Evolutionary conservation across 2,888 invertebrate species (phyloP), one percentile per base, ranked within the genome.

Genomic region (Spodoptera exigua): DNA sequence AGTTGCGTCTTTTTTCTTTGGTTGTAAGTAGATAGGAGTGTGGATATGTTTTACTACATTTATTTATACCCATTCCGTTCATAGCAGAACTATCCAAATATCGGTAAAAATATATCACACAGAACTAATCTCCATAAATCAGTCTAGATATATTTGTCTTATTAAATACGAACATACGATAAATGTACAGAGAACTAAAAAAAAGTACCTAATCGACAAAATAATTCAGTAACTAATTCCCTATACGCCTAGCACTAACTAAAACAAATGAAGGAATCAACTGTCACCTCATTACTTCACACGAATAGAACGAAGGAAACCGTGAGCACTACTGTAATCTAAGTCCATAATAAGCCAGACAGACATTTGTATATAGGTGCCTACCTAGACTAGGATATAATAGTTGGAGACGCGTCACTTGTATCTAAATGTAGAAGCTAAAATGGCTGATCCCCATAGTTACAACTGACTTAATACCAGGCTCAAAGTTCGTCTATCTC

Each of bases 391-490:
- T 57, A 35, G 44, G 41, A 56, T 54, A 59, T 60, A 49, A 60
- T 48, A 63, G 61, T 61, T 56, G 68, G 61, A 45, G 58, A 61
- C 53, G 60, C 67, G 69, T 76, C 78, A 70, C 56, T 46, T n/a
- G n/a, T n/a, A n/a, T 74, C 78, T 80, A 78, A 78, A 78, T 75
- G 62, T 67, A 54, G 76, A 75, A 57, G 59, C 72, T n/a, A n/a
- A 47, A 64, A 66, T 69, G 68, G 66, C 63, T 61, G 58, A 60
- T 61, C 56, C 37, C 17, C 21, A 10, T 13, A 43, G 13, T 10
- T 46, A 17, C 13, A 47, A 21, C 36, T 47, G 27, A n/a, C n/a
- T n/a, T n/a, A n/a, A 52, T 47, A 45, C 18, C 5, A 9, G 35
- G 44, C 58, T 51, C 64, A 76, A 61, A 59, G 45, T 58, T 52